Conservation (phyloP, 2,113 vertebrate species). For the Pituophis catenifer region DNA sequence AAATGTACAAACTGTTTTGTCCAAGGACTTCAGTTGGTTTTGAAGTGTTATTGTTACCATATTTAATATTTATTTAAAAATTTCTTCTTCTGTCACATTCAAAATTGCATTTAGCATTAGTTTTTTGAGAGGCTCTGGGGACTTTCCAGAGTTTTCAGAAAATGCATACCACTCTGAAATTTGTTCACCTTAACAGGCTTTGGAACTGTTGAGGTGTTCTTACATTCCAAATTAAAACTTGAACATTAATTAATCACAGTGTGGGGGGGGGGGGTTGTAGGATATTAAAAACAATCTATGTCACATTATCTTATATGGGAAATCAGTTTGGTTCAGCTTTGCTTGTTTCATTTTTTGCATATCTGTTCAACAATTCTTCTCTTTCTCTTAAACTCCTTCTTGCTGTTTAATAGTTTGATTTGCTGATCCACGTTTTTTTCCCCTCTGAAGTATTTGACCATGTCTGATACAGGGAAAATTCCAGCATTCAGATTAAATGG, state of each 20-base stretch:
- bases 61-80: neutral
- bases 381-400: constrained; percentile 12
- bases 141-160: neutral
- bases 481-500: neutral
- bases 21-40: neutral
- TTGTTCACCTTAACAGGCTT: neutral
- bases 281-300: neutral
- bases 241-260: neutral
- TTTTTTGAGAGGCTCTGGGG: neutral
- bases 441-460: constrained; percentile 29
- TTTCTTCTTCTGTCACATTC: neutral
- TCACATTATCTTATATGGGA: neutral
- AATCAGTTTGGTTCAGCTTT: neutral
- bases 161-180: neutral
- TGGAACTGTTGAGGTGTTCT: neutral
- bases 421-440: neutral
- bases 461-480: constrained; percentile 40
- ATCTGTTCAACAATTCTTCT: constrained; percentile 42
- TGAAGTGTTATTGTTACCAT: neutral
- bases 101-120: neutral
- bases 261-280: neutral
- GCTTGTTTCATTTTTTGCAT: neutral
- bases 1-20: neutral
- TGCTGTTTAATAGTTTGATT: neutral
- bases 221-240: neutral